Percentiles rank a stretch among this genome's conserved stretches.
Evolutionary conservation across 1,140 invertebrate species (phyloP).

Genomic region (Cotesia glomerata): DNA sequence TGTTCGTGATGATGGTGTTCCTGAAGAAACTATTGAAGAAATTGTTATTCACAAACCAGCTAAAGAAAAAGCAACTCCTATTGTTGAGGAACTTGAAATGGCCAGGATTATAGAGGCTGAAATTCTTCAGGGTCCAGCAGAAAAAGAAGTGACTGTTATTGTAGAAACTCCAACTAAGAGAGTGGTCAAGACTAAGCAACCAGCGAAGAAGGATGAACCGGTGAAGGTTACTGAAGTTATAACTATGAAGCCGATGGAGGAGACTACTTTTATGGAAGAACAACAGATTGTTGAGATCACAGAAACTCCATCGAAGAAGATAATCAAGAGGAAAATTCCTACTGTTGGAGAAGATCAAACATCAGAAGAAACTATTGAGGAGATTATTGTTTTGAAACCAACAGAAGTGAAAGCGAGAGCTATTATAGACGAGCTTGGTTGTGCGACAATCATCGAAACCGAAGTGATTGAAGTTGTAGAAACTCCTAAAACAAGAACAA

Average conservation of each 20-base stretch:
- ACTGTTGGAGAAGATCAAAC: constrained; percentile 39
- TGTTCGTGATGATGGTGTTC: constrained; percentile 37
- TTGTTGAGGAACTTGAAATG: constrained; percentile 28
- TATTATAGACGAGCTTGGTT: constrained; percentile 24
- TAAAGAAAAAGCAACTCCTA: constrained; percentile 26
- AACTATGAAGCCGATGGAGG: constrained; percentile 25
- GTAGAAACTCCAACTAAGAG: constrained; percentile 28
- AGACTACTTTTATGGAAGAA: constrained; percentile 32
- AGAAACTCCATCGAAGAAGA: constrained; percentile 33
- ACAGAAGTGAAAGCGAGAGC: constrained; percentile 35
- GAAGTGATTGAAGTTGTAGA: constrained; percentile 40
- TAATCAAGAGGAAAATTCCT: constrained; percentile 33
- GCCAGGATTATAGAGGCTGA: constrained; percentile 36
- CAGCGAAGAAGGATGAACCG: constrained; percentile 31
- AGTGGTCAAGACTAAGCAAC: constrained; percentile 31
- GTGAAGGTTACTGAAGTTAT: constrained; percentile 34
- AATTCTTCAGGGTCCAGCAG: constrained; percentile 16
- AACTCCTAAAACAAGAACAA: constrained; percentile 40
- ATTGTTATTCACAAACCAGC: constrained; percentile 40
- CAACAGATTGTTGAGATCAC: constrained; percentile 33
- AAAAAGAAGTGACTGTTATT: constrained; percentile 25
- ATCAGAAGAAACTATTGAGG: constrained; percentile 34
- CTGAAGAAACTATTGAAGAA: constrained; percentile 38
- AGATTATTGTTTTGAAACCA: constrained; percentile 40
- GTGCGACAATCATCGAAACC: constrained; percentile 21